Percentiles rank a stretch among this genome's conserved stretches.
Conservation (phyloP, 37 sponge, comb jelly and placozoan genomes). For the Amphimedon queenslandica region DNA sequence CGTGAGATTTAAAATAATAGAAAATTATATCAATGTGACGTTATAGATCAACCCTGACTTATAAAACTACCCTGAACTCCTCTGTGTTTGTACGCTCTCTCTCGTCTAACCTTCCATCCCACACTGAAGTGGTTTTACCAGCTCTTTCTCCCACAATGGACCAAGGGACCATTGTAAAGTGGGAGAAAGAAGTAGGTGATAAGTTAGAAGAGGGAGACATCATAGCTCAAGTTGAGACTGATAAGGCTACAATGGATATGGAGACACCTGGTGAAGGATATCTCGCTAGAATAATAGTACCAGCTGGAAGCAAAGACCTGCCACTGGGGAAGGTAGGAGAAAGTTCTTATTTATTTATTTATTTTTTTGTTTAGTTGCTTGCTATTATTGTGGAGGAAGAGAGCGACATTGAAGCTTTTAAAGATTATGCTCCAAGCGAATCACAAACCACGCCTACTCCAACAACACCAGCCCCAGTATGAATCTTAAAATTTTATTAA, state of each 20-base stretch:
- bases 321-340: slow-evolving; percentile 71
- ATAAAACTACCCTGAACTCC: too few species aligned
- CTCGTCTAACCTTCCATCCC: slow-evolving; percentile 62
- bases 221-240: slow-evolving; percentile 94
- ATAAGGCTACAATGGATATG: slow-evolving; percentile 98
- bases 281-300: slow-evolving; percentile 86
- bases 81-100: too few species aligned
- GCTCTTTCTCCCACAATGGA: slow-evolving; percentile 98
- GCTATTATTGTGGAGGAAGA: slow-evolving; percentile 79
- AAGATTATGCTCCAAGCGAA: slow-evolving; percentile 55
- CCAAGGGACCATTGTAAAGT: slow-evolving; percentile 71
- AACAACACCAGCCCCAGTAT: neutral
- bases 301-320: slow-evolving; percentile 77
- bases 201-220: slow-evolving; percentile 81
- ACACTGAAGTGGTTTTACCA: slow-evolving; percentile 74
- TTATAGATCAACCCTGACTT: too few species aligned
- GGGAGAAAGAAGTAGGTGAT: slow-evolving; percentile 91
- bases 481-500: too few species aligned
- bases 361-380: slow-evolving; percentile 38
- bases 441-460: slow-evolving; percentile 3
- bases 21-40: too few species aligned
- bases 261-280: slow-evolving; percentile 79
- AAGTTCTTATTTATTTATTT: neutral
- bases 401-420: slow-evolving; percentile 72
- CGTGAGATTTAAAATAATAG: too few species aligned